A percentile compares a stretch with the other conserved stretches of the same genome.
Evolutionary conservation across 1,140 invertebrate species (phyloP).

Genomic region (Drosophila pachea): DNA sequence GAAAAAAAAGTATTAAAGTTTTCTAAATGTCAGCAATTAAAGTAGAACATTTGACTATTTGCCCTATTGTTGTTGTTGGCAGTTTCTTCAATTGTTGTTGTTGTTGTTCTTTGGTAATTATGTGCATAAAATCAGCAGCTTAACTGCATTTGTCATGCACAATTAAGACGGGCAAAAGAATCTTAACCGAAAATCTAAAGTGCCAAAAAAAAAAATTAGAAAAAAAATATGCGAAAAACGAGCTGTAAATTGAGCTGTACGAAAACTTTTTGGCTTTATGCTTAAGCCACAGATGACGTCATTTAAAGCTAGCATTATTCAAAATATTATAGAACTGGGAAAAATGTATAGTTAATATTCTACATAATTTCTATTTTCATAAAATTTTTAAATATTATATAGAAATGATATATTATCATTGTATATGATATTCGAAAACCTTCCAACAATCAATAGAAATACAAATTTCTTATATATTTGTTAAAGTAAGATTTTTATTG

Average conservation of each 20-base stretch:
- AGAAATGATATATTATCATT: background rate
- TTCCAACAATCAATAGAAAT: no score
- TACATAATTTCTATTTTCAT: no score
- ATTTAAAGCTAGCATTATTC: no score
- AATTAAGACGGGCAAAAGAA: slow-evolving; percentile 60
- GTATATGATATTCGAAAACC: no score
- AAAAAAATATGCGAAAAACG: slow-evolving; percentile 26
- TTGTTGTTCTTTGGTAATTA: slow-evolving; percentile 52
- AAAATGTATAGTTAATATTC: no score
- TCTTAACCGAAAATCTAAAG: slow-evolving; percentile 52
- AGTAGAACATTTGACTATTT: slow-evolving; percentile 51
- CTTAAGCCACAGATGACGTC: background rate
- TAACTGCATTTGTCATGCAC: slow-evolving; percentile 67
- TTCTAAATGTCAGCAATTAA: slow-evolving; percentile 72
- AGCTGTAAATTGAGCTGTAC: slow-evolving; percentile 35
- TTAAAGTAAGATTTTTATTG: no score
- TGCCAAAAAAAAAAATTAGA: slow-evolving; percentile 17
- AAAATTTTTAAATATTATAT: background rate
- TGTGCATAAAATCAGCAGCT: slow-evolving; percentile 69
- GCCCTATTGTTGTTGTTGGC: slow-evolving; percentile 33
- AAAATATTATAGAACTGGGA: no score
- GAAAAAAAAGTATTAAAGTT: slow-evolving; percentile 45
- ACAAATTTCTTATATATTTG: no score
- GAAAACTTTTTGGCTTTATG: background rate
- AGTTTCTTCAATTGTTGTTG: slow-evolving; percentile 40